Evolutionary conservation across 1,140 invertebrate species (phyloP), one percentile per base, ranked within the genome.

Genomic region (Drosophila bipectinata): DNA sequence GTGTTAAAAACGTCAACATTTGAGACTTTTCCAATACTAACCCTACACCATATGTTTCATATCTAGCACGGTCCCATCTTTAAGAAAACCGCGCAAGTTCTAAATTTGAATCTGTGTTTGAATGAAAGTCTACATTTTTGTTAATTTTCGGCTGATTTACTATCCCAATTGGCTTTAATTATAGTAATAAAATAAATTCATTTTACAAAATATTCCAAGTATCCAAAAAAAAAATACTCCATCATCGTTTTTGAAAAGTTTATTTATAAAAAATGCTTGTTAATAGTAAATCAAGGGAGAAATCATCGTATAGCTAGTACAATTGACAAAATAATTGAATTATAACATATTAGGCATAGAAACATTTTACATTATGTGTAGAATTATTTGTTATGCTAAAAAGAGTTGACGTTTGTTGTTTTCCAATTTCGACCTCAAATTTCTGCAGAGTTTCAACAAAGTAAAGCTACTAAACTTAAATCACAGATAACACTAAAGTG

Each of bases 401-500:
- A 55, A 64, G 63, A 66, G 47, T 64, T 80, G 21, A 85, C 64
- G 32, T 63, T 64, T 68, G 34, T 66, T 32, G 39, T 55, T 39
- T 34, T 41, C 39, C 53, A 48, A 64, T 77, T 64, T 69, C 77
- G 51, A 80, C 66, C 57, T 62, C 37, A 77, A 61, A 56, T 44
- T 44, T 76, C 45, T 74, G 63, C 69, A 75, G 71, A 79, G 72
- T 87, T 85, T 90, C 60, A 90, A 87, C 72, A 77, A 90, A 87
- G 73, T 90, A 87, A 90, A 90, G 76, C 81, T 90, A 90, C 82
- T 87, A 90, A 90, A 90, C 87, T 90, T 90, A 90, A 90, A 90
- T 90, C 87, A 90, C 87, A 90, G 87, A 90, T 90, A 87, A 87
- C 87, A 90, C 87, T 90, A 90, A 87, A 54, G 81, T 87, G 78